Conservation (phyloP, 2,113 vertebrate species). For the Trichomycterus rosablanca region DNA sequence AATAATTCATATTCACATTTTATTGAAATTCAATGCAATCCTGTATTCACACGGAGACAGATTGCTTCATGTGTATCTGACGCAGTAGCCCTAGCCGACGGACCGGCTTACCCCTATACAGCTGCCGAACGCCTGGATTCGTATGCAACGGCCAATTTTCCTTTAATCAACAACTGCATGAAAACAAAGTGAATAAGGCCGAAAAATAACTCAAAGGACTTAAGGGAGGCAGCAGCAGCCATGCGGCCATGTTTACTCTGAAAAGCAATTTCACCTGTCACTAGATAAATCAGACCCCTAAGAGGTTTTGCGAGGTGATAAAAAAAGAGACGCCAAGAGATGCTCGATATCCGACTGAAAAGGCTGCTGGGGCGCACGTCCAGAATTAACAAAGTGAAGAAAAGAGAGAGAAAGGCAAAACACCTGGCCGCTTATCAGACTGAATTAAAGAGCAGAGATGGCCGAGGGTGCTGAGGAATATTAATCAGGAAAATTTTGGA, state of each 20-base stretch:
- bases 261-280: constrained; percentile 37
- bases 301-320: constrained; percentile 25
- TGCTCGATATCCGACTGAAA: constrained; percentile 22
- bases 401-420: neutral
- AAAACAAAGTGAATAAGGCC: constrained; percentile 7
- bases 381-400: constrained; percentile 16
- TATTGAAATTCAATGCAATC: constrained; percentile 45
- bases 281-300: constrained; percentile 28
- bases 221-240: neutral
- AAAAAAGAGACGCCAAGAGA: constrained; percentile 11
- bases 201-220: neutral
- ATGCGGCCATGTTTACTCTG: constrained; percentile 25
- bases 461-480: constrained; percentile 10
- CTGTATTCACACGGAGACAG: constrained; percentile 23
- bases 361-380: constrained; percentile 2
- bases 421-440: constrained; percentile 18
- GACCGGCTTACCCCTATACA: too few species aligned
- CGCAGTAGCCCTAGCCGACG: neutral
- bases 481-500: too few species aligned
- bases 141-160: neutral
- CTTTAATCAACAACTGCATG: constrained; percentile 13
- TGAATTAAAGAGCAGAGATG: constrained; percentile 31
- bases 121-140: too few species aligned
- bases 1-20: constrained; percentile 49
- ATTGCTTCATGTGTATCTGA: constrained; percentile 15